Base-by-base conservation (phyloP, 2,113 vertebrate species). In the Cryptotis parvus region DNA sequence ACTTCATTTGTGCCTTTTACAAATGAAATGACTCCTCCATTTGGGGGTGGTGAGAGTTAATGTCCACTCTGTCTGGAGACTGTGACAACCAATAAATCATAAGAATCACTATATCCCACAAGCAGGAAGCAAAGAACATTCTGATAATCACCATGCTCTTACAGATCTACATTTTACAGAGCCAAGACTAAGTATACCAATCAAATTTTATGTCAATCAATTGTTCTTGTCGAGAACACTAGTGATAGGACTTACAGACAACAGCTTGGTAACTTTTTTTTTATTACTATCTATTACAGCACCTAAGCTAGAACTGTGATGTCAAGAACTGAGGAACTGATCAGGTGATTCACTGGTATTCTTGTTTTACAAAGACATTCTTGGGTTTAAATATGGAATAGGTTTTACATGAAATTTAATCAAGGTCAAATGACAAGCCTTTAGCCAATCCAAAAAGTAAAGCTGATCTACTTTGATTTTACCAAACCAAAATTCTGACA, bases 351-450 rank as follows among this genome's bases (percentile, higher is more conserved):
- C 86, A 45, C 0, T 18, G 55, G 20, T 61, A 76, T 82, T 77
- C 52, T 83, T 58, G 52, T 76, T 90, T 74, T 81, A 87, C 26
- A 85, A 89, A 94, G 35, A 79, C 15, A 27, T 31, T 74, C 43
- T 80, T 58, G 37, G 43, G 12, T 43, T 94, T 91, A 87, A 77
- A 91, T 87, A 58, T 91, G 80, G 84, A 95, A 91, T 72, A 87
- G 2, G 11, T 70, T 58, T 94, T 87, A 82, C 37, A 79, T 55
- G 82, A 92, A 92, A 88, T 72, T 24, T 90, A 87, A 85, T 77
- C 78, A 91, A 94, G 70, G 52, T 31, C 78, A 91, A 87, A 94
- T 66, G 49, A 82, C n/a, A 26, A 94, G 74, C 15, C n/a, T 84
- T 72, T 18, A 0, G n/a, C 70, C 84, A 90, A 85, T 63, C 29